Percentiles rank a stretch among this genome's conserved stretches.
Evolutionary conservation across 2,888 invertebrate genomes (phyloP).

Genomic region (Adineta ricciae): DNA sequence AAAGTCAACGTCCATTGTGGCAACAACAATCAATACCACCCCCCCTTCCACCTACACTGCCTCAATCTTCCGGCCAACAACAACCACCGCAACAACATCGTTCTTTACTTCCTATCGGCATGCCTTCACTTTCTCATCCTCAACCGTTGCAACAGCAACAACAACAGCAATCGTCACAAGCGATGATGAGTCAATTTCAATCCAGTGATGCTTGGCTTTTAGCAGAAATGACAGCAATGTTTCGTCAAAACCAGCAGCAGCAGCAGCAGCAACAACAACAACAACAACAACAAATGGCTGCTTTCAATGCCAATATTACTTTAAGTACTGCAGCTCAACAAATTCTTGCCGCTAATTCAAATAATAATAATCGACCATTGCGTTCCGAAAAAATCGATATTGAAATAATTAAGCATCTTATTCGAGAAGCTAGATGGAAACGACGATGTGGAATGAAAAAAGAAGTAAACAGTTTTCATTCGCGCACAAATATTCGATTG

Average conservation of each 20-base stretch:
- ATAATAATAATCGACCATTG: conserved; percentile 24
- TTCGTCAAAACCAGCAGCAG: not conserved
- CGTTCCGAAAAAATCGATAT: conserved; percentile 29
- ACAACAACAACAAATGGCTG: conserved; percentile 7
- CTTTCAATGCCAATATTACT: not conserved
- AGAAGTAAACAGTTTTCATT: no score
- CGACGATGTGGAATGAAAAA: conserved; percentile 31
- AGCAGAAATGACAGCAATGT: conserved; percentile 4
- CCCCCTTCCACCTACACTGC: not conserved
- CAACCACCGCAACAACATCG: not conserved
- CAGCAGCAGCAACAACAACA: not conserved
- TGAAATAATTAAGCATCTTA: conserved; percentile 32
- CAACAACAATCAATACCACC: not conserved
- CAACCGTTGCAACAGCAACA: not conserved
- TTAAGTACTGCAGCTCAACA: not conserved
- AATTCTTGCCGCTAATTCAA: not conserved
- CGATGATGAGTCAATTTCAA: not conserved
- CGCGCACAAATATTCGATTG: no score
- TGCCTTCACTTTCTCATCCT: not conserved
- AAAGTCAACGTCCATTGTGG: not conserved
- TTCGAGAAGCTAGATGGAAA: conserved; percentile 29
- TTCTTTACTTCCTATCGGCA: not conserved
- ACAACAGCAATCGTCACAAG: not conserved
- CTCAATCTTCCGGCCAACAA: not conserved
- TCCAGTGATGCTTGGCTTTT: not conserved